Evolutionary conservation across 2,888 invertebrate genomes (phyloP).

Genomic region (Balanococcus diminutus): DNA sequence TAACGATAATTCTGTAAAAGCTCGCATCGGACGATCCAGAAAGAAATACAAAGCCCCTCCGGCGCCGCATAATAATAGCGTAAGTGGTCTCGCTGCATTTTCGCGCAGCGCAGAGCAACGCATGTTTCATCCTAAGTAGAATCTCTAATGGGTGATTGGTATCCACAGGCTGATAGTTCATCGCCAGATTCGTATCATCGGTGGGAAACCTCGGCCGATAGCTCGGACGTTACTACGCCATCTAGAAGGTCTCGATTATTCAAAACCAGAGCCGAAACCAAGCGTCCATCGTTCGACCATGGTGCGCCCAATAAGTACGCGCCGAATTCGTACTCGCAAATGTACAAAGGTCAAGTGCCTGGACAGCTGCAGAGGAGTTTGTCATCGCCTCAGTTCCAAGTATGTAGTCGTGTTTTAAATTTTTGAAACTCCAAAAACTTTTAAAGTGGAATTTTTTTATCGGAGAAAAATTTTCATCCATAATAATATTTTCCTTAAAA

Average conservation of each 20-base stretch:
- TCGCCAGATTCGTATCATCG: constrained; percentile 67
- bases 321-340: constrained; percentile 47
- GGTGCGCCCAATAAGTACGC: constrained; percentile 44
- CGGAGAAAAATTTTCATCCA: constrained; percentile 27
- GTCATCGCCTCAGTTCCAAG: constrained; percentile 65
- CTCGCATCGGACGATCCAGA: constrained; percentile 66
- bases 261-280: constrained; percentile 76
- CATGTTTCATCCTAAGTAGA: not conserved
- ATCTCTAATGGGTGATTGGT: not conserved
- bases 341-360: constrained; percentile 55
- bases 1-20: constrained; percentile 63
- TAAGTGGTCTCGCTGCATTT: constrained; percentile 52
- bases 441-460: not conserved
- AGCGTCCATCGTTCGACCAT: constrained; percentile 59
- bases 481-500: too few relatives aligned
- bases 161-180: constrained; percentile 64
- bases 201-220: constrained; percentile 65
- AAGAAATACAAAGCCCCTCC: constrained; percentile 81
- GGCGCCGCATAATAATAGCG: constrained; percentile 64
- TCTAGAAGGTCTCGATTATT: constrained; percentile 71
- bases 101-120: not conserved
- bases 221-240: constrained; percentile 59
- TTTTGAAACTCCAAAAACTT: too few relatives aligned
- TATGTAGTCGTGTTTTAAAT: constrained; percentile 50
- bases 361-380: constrained; percentile 62